Conservation (phyloP, 2,888 invertebrate genomes). For the Lordiphosa andalusiaca region DNA sequence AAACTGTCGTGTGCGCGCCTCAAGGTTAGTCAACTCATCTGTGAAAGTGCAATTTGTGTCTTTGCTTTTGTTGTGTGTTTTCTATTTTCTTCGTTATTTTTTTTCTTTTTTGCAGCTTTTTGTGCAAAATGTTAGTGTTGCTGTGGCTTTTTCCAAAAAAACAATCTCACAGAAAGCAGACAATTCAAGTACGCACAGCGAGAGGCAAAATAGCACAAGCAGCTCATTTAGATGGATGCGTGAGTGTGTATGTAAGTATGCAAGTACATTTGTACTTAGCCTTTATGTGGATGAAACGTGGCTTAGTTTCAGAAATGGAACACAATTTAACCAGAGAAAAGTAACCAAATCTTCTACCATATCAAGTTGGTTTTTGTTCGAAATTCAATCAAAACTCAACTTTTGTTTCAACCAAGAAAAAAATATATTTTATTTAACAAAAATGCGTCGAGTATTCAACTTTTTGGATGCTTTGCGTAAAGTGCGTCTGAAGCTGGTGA, state of each 20-base stretch:
- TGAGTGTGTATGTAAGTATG: not conserved
- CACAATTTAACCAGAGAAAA: too few species aligned
- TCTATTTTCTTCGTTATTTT: not conserved
- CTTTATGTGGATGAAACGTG: too few species aligned
- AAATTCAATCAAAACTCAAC: too few species aligned
- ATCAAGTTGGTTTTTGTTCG: too few species aligned
- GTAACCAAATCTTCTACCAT: too few species aligned
- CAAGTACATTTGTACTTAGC: too few species aligned
- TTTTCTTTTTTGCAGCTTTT: not conserved
- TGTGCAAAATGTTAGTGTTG: slow-evolving; percentile 6
- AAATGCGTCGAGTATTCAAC: slow-evolving; percentile 31
- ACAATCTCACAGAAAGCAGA: slow-evolving; percentile 7
- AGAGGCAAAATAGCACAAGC: slow-evolving; percentile 19
- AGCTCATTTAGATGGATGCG: slow-evolving; percentile 27
- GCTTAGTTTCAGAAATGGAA: too few species aligned
- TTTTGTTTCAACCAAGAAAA: not conserved
- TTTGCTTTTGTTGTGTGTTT: not conserved
- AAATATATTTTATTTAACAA: not conserved
- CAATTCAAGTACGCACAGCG: slow-evolving; percentile 43
- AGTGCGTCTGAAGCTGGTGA: slow-evolving; percentile 8
- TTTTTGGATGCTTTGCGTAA: slow-evolving; percentile 26
- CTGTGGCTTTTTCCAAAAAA: slow-evolving; percentile 5
- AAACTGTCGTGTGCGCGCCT: slow-evolving; percentile 8
- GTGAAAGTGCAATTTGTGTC: slow-evolving; percentile 18
- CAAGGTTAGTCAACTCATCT: slow-evolving; percentile 41